A percentile compares a stretch with the other conserved stretches of the same genome.
These are phyloP conservation scores for Coluber constrictor DNA, from an alignment of 2,797 vertebrate genomes.

Conservation along the genomic window DNA sequence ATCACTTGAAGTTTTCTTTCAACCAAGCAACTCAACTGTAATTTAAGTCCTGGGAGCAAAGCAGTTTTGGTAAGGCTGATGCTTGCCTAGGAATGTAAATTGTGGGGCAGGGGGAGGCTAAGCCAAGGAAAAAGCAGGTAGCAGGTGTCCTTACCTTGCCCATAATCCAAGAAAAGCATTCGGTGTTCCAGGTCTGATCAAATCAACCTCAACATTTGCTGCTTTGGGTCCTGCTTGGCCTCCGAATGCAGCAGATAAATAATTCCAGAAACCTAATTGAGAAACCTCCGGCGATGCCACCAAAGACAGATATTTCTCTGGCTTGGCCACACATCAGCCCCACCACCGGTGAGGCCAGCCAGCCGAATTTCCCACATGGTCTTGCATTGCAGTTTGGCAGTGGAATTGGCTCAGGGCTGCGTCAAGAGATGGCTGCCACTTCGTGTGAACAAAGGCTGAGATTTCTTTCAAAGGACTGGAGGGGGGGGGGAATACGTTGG, in stretches of 20 bases:
- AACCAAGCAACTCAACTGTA: neutral
- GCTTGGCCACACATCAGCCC: neutral
- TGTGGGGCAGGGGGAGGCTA: neutral
- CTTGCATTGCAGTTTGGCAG: neutral
- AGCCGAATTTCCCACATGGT: neutral
- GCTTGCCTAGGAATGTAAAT: neutral
- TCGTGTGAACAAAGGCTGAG: neutral
- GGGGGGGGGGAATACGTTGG: neutral
- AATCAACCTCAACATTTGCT: neutral
- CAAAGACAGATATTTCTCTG: neutral
- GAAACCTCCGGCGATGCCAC: accelerated
- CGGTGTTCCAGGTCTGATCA: neutral
- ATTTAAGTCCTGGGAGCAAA: neutral
- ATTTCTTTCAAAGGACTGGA: neutral
- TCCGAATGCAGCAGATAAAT: neutral
- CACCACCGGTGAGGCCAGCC: neutral
- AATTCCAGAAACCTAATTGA: neutral
- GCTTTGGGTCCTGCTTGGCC: neutral
- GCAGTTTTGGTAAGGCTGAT: neutral
- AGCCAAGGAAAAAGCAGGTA: neutral
- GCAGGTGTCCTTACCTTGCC: neutral
- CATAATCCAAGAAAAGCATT: slow-evolving; percentile 2
- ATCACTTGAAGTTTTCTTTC: accelerated
- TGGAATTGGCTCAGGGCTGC: neutral
- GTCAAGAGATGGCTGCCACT: neutral